phyloP scores from a whole-genome alignment of 2,113 vertebrate genomes.

The Nesoenas mayeri region DNA sequence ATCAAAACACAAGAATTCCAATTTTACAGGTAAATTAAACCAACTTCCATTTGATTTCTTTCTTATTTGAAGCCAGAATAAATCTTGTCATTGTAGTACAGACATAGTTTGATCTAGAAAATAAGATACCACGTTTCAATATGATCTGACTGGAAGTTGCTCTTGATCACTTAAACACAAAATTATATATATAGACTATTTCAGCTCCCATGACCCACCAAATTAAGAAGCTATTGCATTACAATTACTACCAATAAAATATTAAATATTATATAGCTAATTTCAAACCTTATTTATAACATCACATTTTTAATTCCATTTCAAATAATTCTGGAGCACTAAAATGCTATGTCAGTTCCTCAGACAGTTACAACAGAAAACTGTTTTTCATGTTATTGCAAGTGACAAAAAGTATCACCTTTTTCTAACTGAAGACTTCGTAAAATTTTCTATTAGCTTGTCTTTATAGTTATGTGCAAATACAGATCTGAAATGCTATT shows the following conservation, averaged over 20 bases:
- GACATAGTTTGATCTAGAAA: constrained; percentile 13
- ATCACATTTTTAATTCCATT: background rate
- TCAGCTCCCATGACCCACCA: background rate
- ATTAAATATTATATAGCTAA: background rate
- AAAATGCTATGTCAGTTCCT: background rate
- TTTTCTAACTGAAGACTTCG: background rate
- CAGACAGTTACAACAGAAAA: background rate
- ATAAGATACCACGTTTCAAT: background rate
- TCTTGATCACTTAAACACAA: constrained; percentile 28
- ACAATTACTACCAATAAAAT: background rate
- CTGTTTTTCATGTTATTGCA: background rate
- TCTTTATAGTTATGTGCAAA: background rate
- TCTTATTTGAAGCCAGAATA: constrained; percentile 14
- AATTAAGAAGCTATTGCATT: background rate
- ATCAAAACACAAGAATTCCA: constrained; percentile 1
- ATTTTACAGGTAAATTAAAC: background rate
- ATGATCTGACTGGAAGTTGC: background rate
- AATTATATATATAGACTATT: background rate
- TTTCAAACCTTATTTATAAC: background rate
- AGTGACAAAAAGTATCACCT: background rate
- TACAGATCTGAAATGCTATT: background rate
- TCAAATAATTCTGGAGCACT: background rate
- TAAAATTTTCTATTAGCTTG: background rate
- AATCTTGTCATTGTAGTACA: background rate
- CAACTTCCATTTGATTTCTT: background rate